Evolutionary conservation across 2,797 vertebrate species (phyloP).

Genomic region (Monodelphis domestica): DNA sequence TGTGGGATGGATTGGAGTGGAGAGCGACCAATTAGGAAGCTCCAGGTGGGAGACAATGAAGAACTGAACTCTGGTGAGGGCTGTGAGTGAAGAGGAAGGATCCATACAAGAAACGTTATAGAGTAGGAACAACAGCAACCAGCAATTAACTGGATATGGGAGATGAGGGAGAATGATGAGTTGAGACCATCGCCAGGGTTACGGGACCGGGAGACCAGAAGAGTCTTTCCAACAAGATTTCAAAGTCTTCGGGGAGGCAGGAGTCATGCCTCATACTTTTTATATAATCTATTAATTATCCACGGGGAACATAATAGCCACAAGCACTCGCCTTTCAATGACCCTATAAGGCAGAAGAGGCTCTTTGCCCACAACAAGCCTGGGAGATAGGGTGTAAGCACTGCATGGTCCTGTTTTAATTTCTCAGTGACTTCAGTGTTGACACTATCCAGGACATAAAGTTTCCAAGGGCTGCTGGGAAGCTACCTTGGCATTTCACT

Average conservation of each 20-base stretch:
- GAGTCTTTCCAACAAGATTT: not conserved
- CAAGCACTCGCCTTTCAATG: not conserved
- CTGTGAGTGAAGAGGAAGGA: not conserved
- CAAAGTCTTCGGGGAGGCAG: not conserved
- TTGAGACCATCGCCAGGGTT: not conserved
- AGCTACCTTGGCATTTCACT: not conserved
- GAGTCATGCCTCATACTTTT: not conserved
- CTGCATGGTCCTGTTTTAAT: not conserved
- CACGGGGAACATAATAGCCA: not conserved
- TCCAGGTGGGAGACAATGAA: not conserved
- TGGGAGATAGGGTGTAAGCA: not conserved
- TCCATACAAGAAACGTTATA: not conserved
- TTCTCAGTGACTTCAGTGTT: slow-evolving; percentile 12
- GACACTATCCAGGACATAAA: not conserved
- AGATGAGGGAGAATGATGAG: not conserved
- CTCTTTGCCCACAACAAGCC: not conserved
- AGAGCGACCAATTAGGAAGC: not conserved
- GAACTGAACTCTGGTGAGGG: not conserved
- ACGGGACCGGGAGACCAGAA: not conserved
- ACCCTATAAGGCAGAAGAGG: not conserved
- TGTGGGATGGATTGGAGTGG: not conserved
- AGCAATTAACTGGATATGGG: not conserved
- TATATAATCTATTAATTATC: not conserved
- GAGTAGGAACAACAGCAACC: not conserved
- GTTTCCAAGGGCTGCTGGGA: not conserved